phyloP scores from a whole-genome alignment of 2,888 invertebrate species.

The Gonocerus acuteangulatus region DNA sequence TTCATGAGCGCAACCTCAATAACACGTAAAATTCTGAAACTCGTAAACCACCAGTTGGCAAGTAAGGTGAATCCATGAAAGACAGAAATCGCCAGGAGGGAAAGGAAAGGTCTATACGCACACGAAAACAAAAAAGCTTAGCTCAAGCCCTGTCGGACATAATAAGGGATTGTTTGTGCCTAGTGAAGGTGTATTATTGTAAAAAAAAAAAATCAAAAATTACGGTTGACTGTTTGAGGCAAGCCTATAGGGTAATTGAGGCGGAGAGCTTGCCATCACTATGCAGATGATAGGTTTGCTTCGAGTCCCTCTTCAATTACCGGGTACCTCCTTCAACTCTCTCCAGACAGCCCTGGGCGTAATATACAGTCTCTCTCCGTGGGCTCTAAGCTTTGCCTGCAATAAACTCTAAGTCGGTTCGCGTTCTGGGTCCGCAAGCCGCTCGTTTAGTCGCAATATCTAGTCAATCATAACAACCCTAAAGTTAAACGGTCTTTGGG shows the following conservation, averaged over 20 bases:
- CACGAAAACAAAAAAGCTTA: no score
- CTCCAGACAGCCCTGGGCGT: background rate
- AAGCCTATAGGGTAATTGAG: slow-evolving; percentile 15
- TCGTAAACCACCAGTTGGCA: no score
- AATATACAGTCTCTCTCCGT: background rate
- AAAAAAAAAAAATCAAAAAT: background rate
- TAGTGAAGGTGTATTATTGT: background rate
- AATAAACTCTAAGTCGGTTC: background rate
- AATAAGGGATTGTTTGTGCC: background rate
- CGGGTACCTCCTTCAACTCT: background rate
- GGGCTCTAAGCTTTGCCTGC: background rate
- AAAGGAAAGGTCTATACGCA: background rate
- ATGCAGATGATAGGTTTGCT: slow-evolving; percentile 16
- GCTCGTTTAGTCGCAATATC: no score
- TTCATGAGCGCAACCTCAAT: no score
- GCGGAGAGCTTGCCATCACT: slow-evolving; percentile 1
- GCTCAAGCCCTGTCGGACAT: background rate
- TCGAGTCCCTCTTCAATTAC: slow-evolving; percentile 20
- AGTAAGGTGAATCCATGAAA: no score
- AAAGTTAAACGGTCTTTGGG: no score
- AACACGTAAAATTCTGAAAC: no score
- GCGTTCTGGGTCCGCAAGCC: no score
- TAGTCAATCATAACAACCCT: background rate
- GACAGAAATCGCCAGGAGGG: background rate
- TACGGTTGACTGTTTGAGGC: background rate